Evolutionary conservation across 2,113 vertebrate species (phyloP), one percentile per base, ranked within the genome.

Genomic region (Phaetusa simplex): DNA sequence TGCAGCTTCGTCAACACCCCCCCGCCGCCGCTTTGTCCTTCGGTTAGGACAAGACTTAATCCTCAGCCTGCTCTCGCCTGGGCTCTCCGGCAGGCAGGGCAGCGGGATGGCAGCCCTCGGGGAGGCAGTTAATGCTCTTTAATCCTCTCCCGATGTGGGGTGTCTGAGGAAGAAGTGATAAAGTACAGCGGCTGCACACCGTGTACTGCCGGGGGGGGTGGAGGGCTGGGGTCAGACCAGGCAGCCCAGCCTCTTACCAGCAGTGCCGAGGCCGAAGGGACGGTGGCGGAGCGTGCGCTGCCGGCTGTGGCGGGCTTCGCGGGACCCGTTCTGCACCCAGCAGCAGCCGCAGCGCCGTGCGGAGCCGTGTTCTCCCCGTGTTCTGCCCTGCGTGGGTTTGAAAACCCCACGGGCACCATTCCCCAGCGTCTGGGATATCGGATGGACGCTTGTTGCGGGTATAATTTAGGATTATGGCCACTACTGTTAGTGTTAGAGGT

Each of bases 401-500:
- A 10, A n/a, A 12, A 23, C 26, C 62, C 62, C 14, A 2, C 0
- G 6, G 47, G 2, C 12, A 4, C 47, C 22, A 0, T 7, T 71
- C 24, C 34, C 53, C 66, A 14, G 45, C 14, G 1, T 5, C 4
- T 12, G 67, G 62, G 88, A 4, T n/a, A 50, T 9, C 8, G 58
- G 30, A 8, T 0, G 32, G 71, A 5, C 3, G 1, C 3, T 5
- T 5, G 21, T 5, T 26, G 71, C 2, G 0, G 36, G 4, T 71
- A 45, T 62, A 15, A 30, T 59, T 64, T 9, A 32, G 92, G 81
- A 12, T 14, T 11, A 1, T 38, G 40, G 14, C 76, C 12, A 1
- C 17, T n/a, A 0, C 1, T 3, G 11, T 12, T 2, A 4, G 32
- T 1, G 20, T 2, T 29, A 5, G 3, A 3, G 19, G 24, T 6